Percentiles rank a stretch among this genome's conserved stretches.
These are phyloP conservation scores for Microcebus ravelobensis DNA, from an alignment of 2,113 vertebrate genomes.

Conservation along the genomic window DNA sequence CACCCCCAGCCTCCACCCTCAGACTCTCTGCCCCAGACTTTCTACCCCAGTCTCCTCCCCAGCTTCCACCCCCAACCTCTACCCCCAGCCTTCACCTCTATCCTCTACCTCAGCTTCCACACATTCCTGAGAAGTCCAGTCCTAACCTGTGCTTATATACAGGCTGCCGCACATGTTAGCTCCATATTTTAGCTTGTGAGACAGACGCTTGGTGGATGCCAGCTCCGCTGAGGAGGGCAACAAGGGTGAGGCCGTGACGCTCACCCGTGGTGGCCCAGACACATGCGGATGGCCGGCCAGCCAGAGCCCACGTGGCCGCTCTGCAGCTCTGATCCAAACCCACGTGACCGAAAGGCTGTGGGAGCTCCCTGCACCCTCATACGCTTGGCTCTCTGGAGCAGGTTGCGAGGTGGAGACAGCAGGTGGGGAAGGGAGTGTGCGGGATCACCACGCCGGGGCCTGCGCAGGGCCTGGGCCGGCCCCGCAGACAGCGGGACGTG, in stretches of 20 bases:
- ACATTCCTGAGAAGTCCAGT: neutral
- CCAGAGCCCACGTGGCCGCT: neutral
- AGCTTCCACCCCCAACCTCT: neutral
- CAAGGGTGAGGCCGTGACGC: too few relatives aligned
- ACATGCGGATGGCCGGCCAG: neutral
- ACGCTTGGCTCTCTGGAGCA: neutral
- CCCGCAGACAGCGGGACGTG: too few relatives aligned
- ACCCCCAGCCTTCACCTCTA: neutral
- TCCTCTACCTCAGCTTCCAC: neutral
- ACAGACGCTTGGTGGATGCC: too few relatives aligned
- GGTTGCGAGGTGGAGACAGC: neutral
- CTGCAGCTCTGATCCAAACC: neutral
- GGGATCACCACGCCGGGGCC: accelerated
- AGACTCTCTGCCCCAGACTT: too few relatives aligned
- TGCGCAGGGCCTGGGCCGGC: too few relatives aligned
- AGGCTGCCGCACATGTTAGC: neutral
- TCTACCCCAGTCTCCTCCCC: too few relatives aligned
- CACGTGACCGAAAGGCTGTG: neutral
- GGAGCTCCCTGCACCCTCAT: neutral
- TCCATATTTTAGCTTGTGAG: neutral
- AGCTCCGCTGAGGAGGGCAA: neutral
- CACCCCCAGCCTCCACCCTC: neutral
- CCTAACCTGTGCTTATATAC: neutral
- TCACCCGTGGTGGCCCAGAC: neutral
- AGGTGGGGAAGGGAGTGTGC: too few relatives aligned